Conservation (phyloP, 1,140 invertebrate genomes). For the Pseudomyrmex gracilis region DNA sequence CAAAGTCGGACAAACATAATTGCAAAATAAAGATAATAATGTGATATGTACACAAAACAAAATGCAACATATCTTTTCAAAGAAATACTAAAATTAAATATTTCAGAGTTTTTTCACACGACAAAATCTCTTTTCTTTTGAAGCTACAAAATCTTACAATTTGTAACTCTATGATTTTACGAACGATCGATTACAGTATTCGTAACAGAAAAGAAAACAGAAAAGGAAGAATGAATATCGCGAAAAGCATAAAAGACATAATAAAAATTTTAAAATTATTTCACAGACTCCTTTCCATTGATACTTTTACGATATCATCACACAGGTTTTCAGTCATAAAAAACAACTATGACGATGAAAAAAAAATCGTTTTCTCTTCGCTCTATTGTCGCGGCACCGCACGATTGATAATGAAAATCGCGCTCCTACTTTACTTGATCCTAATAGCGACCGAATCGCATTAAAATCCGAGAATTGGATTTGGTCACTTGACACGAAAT, state of each 20-base stretch:
- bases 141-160: too few relatives aligned
- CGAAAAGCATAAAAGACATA: neutral
- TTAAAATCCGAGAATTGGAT: slow-evolving; percentile 63
- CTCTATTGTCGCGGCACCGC: slow-evolving; percentile 5
- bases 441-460: slow-evolving; percentile 42
- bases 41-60: too few relatives aligned
- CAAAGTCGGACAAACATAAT: too few relatives aligned
- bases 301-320: slow-evolving; percentile 20
- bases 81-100: too few relatives aligned
- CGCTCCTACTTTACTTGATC: slow-evolving; percentile 36
- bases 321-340: neutral
- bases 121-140: too few relatives aligned
- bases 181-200: slow-evolving; percentile 38
- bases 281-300: neutral
- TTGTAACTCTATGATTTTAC: slow-evolving; percentile 26
- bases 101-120: too few relatives aligned
- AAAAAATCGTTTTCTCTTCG: slow-evolving; percentile 28
- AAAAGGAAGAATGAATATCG: neutral
- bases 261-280: slow-evolving; percentile 35
- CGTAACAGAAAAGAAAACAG: neutral
- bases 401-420: slow-evolving; percentile 56
- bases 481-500: slow-evolving; percentile 67
- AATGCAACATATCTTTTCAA: too few relatives aligned
- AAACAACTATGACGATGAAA: slow-evolving; percentile 24
- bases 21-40: too few relatives aligned